Conservation (phyloP, 2,113 vertebrate species). For the Shinisaurus crocodilurus region DNA sequence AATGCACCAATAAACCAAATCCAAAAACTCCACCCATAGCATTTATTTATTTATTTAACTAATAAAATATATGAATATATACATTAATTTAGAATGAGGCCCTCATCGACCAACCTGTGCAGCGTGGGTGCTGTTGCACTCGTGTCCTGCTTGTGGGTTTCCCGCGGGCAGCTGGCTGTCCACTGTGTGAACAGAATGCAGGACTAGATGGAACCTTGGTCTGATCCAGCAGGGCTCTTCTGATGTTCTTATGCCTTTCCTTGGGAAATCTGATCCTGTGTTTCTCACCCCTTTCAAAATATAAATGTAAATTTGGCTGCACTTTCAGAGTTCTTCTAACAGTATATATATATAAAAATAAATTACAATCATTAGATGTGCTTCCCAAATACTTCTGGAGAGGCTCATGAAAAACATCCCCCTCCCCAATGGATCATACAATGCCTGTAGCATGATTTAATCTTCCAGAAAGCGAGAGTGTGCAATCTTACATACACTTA, state of each 20-base stretch:
- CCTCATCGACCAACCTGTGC: no score
- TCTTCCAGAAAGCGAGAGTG: constrained; percentile 27
- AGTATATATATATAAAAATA: not conserved
- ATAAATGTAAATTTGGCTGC: constrained; percentile 8
- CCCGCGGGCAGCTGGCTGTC: no score
- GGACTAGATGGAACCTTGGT: no score
- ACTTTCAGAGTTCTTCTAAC: constrained; percentile 14
- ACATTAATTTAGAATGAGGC: not conserved
- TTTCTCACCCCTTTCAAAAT: not conserved
- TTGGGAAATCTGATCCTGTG: not conserved
- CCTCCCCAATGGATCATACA: rapidly evolving
- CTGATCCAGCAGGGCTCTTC: no score
- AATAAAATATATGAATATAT: not conserved
- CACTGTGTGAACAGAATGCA: no score
- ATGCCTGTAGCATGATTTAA: constrained; percentile 33
- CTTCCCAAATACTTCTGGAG: not conserved
- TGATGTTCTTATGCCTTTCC: not conserved
- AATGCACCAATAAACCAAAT: not conserved
- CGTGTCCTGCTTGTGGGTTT: no score
- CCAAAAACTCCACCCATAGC: not conserved
- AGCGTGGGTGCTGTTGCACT: no score
- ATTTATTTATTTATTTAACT: not conserved
- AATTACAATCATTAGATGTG: not conserved
- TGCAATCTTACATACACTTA: no score
- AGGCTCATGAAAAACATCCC: not conserved